Conservation (phyloP, 2,888 invertebrate genomes). For the Anorthoa munda region DNA sequence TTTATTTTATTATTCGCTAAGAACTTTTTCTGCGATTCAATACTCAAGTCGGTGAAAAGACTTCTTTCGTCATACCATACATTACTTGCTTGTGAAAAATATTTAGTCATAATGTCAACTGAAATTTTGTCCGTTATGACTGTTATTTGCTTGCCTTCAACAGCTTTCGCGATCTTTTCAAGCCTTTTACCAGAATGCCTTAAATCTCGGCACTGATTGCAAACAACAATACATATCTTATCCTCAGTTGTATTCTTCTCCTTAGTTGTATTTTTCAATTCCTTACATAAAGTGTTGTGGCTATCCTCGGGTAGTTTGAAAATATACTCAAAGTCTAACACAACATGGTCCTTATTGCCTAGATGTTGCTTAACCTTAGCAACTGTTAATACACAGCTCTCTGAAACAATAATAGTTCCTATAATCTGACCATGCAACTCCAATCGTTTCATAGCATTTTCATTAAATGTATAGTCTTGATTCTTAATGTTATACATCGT, state of each 20-base stretch:
- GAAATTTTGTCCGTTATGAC: constrained; percentile 10
- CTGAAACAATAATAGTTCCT: constrained; percentile 23
- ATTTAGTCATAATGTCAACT: constrained; percentile 8
- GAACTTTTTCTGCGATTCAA: constrained; percentile 39
- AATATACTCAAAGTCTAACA: constrained; percentile 37
- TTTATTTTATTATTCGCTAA: constrained; percentile 18
- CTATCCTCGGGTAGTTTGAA: constrained; percentile 26
- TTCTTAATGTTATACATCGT: constrained; percentile 22
- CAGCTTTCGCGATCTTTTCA: constrained; percentile 26
- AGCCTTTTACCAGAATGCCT: not conserved
- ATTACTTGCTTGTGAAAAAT: constrained; percentile 21
- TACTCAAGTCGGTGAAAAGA: constrained; percentile 35
- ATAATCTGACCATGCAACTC: not conserved
- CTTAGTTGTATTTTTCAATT: not conserved
- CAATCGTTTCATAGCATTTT: constrained; percentile 16
- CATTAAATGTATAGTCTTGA: constrained; percentile 23
- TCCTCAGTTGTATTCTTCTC: constrained; percentile 3
- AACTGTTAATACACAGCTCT: constrained; percentile 18
- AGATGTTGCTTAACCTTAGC: constrained; percentile 31
- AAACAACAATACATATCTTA: constrained; percentile 21
- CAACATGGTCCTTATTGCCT: not conserved
- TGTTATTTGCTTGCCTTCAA: constrained; percentile 22
- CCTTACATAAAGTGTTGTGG: constrained; percentile 26
- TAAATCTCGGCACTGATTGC: not conserved
- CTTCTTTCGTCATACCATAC: constrained; percentile 15